A percentile compares a stretch with the other conserved stretches of the same genome.
phyloP scores from a whole-genome alignment of 2,888 invertebrate species.

The Tetanocera ferruginea region DNA sequence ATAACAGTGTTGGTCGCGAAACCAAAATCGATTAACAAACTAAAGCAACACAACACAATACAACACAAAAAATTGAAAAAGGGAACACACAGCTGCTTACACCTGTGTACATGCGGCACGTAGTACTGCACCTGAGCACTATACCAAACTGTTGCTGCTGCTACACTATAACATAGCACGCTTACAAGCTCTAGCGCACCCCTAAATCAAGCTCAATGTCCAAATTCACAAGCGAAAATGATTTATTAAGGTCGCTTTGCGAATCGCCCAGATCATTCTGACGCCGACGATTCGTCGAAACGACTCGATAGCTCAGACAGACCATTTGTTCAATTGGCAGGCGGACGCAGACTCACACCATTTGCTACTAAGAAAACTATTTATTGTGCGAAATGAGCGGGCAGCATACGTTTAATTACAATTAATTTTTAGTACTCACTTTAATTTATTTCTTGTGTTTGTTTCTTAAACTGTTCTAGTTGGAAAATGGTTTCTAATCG shows the following conservation, averaged over 20 bases:
- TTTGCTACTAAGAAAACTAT: background rate
- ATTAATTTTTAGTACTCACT: constrained; percentile 6
- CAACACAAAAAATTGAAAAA: constrained; percentile 21
- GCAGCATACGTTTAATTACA: constrained; percentile 31
- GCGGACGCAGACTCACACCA: background rate
- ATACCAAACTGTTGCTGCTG: constrained; percentile 40
- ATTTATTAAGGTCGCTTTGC: constrained; percentile 50
- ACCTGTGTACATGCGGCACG: constrained; percentile 47
- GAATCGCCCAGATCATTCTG: background rate
- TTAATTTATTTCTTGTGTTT: background rate
- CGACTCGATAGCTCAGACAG: background rate
- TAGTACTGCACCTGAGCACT: constrained; percentile 40
- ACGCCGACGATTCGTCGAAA: constrained; percentile 27
- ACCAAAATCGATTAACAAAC: constrained; percentile 53
- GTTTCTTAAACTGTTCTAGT: background rate
- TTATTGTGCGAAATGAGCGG: background rate
- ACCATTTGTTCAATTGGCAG: background rate
- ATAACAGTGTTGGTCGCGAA: constrained; percentile 49
- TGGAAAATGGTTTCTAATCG: background rate
- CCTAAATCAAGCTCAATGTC: constrained; percentile 29
- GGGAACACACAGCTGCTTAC: constrained; percentile 50
- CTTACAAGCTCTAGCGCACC: constrained; percentile 36
- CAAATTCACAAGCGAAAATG: constrained; percentile 44
- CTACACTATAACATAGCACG: background rate
- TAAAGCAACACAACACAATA: background rate